Evolutionary conservation across 2,888 invertebrate species (phyloP).

Genomic region (Caenorhabditis angaria): DNA sequence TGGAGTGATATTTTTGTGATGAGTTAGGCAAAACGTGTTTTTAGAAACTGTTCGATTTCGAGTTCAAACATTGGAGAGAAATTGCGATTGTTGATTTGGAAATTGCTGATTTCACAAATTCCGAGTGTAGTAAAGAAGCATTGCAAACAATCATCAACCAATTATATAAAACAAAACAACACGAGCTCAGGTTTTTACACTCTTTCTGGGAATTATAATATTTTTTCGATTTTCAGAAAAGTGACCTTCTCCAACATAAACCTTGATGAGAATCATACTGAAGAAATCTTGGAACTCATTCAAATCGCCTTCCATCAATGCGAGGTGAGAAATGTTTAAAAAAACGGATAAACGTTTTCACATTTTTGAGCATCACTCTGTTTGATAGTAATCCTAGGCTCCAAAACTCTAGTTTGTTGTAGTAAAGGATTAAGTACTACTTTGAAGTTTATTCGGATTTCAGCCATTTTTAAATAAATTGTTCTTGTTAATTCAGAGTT

Average conservation of each 20-base stretch:
- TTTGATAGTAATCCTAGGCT: too few species aligned
- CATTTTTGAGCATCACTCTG: too few species aligned
- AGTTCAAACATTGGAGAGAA: slow-evolving; percentile 43
- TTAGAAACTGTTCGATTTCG: slow-evolving; percentile 40
- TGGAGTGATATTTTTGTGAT: slow-evolving; percentile 13
- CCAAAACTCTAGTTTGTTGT: too few species aligned
- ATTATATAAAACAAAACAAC: slow-evolving; percentile 29
- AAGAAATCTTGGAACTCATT: slow-evolving; percentile 11
- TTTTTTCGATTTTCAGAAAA: slow-evolving; percentile 21
- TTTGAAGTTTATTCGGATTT: too few species aligned
- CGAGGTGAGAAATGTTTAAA: slow-evolving; percentile 22
- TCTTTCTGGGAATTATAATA: too few species aligned
- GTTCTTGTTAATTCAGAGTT: too few species aligned
- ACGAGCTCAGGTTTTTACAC: slow-evolving; percentile 27
- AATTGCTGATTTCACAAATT: slow-evolving; percentile 16
- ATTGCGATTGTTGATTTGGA: slow-evolving; percentile 39
- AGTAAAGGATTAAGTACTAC: too few species aligned
- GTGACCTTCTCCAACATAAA: slow-evolving; percentile 13
- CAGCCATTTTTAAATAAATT: too few species aligned
- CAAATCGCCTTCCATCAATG: slow-evolving; percentile 22
- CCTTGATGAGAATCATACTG: neutral
- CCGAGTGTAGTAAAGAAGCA: slow-evolving; percentile 5
- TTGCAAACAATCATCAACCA: slow-evolving; percentile 8
- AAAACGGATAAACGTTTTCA: too few species aligned
- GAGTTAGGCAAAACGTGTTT: slow-evolving; percentile 20